Evolutionary conservation across 2,113 vertebrate genomes (phyloP), one percentile per base, ranked within the genome.

Genomic region (Physeter macrocephalus): DNA sequence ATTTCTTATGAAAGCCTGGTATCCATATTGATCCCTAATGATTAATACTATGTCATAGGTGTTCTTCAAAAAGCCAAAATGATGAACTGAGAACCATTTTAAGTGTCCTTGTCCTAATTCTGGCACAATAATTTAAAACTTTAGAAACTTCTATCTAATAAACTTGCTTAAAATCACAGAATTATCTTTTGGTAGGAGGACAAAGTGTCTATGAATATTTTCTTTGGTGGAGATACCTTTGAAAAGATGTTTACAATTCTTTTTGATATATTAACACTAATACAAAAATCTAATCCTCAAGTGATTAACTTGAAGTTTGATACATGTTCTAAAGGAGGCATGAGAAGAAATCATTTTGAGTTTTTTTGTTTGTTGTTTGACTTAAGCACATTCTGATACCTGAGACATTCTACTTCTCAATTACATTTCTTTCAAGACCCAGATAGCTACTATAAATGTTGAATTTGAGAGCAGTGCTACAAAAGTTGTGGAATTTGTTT

Each of bases 11-110:
- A 88, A 88, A 85, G 52, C 54, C 46, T 96, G 54, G 57, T 95
- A 91, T 96, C 66, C 46, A 67, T 95, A 88, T 95, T 96, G 96
- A 97, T 96, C 74, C 6, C 11, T 41, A 88, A 52, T 94, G 85
- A 97, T 93, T 54, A 91, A 96, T 88, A 85, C 3, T 41, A 1
- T 95, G 81, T 96, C 82, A 95, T 1, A 54, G 49, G 21, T 64
- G 13, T 83, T 92, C 61, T 89, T 94, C 66, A 94, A 80, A 96
- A 86, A 96, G 36, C 18, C 57, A 89, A 36, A 94, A 93, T 92
- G 67, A 93, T 82, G 54, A 95, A 86, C 57, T 92, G 25, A 91
- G 25, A 75, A 54, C 13, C 43, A 95, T 81, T 71, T 96, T 62
- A 83, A 52, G 91, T 84, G 57, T 9, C n/a, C 72, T 94, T 95